Base-by-base conservation (phyloP, 1,140 invertebrate species). In the Paraescarpia echinospica region DNA sequence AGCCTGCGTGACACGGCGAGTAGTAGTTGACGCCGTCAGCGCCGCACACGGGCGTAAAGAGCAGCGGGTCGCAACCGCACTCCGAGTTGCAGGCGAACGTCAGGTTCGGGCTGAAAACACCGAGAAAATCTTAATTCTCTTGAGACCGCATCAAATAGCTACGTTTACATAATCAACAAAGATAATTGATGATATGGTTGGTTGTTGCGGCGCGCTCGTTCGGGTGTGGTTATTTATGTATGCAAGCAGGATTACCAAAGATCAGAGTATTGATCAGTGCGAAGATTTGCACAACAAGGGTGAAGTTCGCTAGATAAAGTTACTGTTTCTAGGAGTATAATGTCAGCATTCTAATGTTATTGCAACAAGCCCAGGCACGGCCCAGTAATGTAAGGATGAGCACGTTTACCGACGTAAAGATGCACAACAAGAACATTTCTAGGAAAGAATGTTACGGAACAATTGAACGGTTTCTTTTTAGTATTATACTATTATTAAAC, bases 1-100 rank as follows among this genome's bases (percentile, higher is more conserved):
- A 94, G 51, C 93, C 93, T 33, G 93, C 93, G 77, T 93, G 91
- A 91, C 93, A 94, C 22, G 93, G 93, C 27, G 93, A 94, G 88
- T 93, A 91, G 90, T 94, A 94, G 35, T 35, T 89, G 34, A 93
- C 35, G 1, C 92, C 77, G 90, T 94, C 93, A 22, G 59, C 33
- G 6, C 93, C 93, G 89, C 93, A 94, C 27, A 94, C 92, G 33
- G 93, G 93, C 90, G 77, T 51, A 90, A 91, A 93, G 35, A 59
- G 12, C 35, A 77, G n/a, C 8, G 33, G 77, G 34, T 35, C 34
- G 89, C 93, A 93, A 8, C 34, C 34, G 91, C 93, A 93, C 27
- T 92, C 41, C 8, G 33, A 35, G 88, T 93, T 93, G 48, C 93
- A 93, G 0, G 51, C n/a, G 51, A 41, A 90, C 34, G 90, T 90